Evolutionary conservation across 1,140 invertebrate species (phyloP), one percentile per base, ranked within the genome.

Genomic region (Littorina saxatilis): DNA sequence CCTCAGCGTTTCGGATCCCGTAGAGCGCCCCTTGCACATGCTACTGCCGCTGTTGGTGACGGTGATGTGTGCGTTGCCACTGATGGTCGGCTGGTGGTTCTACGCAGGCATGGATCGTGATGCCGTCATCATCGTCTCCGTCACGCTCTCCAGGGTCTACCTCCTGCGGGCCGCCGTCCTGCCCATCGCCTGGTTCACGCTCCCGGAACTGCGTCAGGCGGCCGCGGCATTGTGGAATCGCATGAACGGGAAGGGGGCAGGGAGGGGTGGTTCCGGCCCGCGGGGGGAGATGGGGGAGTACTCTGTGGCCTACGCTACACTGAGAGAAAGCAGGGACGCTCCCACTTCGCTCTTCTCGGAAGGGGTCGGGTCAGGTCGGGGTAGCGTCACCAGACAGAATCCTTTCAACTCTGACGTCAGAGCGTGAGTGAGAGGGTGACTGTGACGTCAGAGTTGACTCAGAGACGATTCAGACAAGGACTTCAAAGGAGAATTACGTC

Each of bases 31-130:
- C 15, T 17, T 20, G 3, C 75, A 78, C 75, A 32, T 78, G 35
- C n/a, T 63, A 39, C 0, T 63, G 55, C 75, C 75, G 29, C n/a
- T 78, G 35, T n/a, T 78, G 58, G 75, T 78, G 75, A 78, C 75
- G 55, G 50, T 78, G 39, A 43, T 78, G 35, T 78, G 75, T 58
- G 75, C 55, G 11, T 58, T 78, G 55, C 75, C 75, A 32, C 75
- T 78, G 32, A 78, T 78, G 75, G 39, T 78, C 13, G 55, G 75
- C 75, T 78, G 75, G 75, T 78, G 75, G 75, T 78, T 78, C 75
- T 78, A 78, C 75, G 27, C 23, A 27, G 55, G 32, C 52, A 78
- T 78, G 75, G 11, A 39, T 1, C 70, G 70, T 17, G 39, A 78
- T 58, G 37, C 58, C 52, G 75, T 78, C 75, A 78, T 78, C 75